These are phyloP conservation scores for Eciton burchellii DNA, from an alignment of 1,140 invertebrate species.

Conservation along the genomic window DNA sequence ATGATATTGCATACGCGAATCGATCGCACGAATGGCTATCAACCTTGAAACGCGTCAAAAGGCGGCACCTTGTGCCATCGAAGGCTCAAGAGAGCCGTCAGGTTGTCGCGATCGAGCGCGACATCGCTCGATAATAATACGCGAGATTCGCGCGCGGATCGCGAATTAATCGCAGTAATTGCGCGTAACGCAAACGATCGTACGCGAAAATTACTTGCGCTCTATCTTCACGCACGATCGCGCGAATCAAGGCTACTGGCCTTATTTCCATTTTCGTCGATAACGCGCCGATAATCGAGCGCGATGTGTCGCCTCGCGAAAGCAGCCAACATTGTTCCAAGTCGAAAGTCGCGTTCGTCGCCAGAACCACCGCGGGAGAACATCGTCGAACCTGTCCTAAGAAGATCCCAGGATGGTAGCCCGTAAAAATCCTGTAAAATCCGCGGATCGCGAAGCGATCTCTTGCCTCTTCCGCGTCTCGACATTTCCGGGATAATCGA, in stretches of 20 bases:
- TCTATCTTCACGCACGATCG: constrained; percentile 17
- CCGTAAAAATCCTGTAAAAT: neutral
- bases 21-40: constrained; percentile 18
- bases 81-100: neutral
- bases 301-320: constrained; percentile 33
- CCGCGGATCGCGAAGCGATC: too few species aligned
- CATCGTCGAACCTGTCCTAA: constrained; percentile 17
- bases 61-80: neutral
- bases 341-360: neutral
- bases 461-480: too few species aligned
- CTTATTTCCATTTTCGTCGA: constrained; percentile 60
- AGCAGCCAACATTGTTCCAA: constrained; percentile 53
- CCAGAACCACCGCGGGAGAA: neutral
- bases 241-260: constrained; percentile 44
- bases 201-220: neutral
- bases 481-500: too few species aligned
- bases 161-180: neutral
- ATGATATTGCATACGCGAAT: constrained; percentile 30
- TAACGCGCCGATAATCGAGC: constrained; percentile 41
- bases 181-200: neutral
- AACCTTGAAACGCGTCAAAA: constrained; percentile 31
- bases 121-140: neutral
- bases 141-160: too few species aligned
- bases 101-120: neutral
- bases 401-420: neutral